Evolutionary conservation across 2,888 invertebrate species (phyloP), one percentile per base, ranked within the genome.

Genomic region (Habrosyne pyritoides): DNA sequence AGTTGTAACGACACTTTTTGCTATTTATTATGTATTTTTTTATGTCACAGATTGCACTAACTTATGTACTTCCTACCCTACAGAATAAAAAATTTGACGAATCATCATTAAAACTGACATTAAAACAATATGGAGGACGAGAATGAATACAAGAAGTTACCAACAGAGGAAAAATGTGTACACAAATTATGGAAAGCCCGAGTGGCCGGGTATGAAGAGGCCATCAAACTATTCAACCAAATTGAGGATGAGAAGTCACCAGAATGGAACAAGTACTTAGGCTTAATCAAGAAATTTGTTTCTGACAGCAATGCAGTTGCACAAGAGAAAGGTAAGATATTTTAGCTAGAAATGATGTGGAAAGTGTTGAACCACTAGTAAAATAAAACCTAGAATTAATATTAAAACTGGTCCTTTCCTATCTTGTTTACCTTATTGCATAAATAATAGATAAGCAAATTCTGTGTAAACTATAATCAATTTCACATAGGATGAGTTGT

Each of bases 151-250:
- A 95, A 96, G 72, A 98, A 98, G 88, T 88, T 98, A 63, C 95
- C 97, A 0, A 93, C 98, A 49, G 99, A 99, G 67, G 99, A 99
- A 57, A 95, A 97, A 83, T 97, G 97, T 84, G 95, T 96, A 14
- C 99, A 99, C 86, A 99, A 99, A 93, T 91, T 96, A 55, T 99
- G 99, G 99, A 99, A 99, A 87, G 99, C 99, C 4, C 94, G 99
- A 65, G 94, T 98, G 1, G 96, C 96, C 66, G 99, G 99, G 0
- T 99, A 99, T 75, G 98, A 99, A 85, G 98, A 98, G 84, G 97
- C 98, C 0, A 94, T 96, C 7, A 98, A 98, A 83, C 92, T 97
- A 14, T 99, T 99, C 86, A 94, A 95, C 64, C 95, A 96, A 78
- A 95, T 97, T 68, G 96, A 96, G 76, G 98, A 98, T 90, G 98